phyloP scores from a whole-genome alignment of 1,140 invertebrate species.

The Mercenaria mercenaria region DNA sequence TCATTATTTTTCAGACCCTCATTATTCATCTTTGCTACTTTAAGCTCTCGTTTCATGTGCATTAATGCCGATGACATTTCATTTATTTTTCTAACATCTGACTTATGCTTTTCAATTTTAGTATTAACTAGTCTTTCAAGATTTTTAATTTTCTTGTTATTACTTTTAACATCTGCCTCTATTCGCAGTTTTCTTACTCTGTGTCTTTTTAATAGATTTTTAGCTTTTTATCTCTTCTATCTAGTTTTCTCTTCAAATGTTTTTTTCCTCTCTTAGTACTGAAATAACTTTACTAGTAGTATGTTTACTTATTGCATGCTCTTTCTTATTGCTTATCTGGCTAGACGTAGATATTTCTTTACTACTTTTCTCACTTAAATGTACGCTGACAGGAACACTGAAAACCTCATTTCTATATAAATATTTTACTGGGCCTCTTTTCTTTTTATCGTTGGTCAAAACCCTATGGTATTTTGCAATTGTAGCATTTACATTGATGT shows the following conservation, averaged over 20 bases:
- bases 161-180: too few species aligned
- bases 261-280: not conserved
- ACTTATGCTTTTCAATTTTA: not conserved
- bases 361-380: not conserved
- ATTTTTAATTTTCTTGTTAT: too few species aligned
- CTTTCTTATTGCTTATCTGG: too few species aligned
- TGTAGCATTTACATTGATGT: not conserved
- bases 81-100: too few species aligned
- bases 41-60: not conserved
- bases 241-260: not conserved
- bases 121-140: too few species aligned
- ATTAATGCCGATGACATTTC: too few species aligned
- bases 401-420: not conserved
- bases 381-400: not conserved
- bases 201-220: too few species aligned
- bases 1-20: not conserved
- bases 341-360: not conserved
- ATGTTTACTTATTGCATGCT: too few species aligned
- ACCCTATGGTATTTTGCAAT: not conserved
- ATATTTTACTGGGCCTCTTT: not conserved
- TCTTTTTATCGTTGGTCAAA: not conserved
- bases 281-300: too few species aligned
- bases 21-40: conserved; percentile 1
- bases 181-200: too few species aligned
- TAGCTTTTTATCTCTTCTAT: not conserved